Evolutionary conservation across 2,113 vertebrate species (phyloP).

Genomic region (Camelus bactrianus): DNA sequence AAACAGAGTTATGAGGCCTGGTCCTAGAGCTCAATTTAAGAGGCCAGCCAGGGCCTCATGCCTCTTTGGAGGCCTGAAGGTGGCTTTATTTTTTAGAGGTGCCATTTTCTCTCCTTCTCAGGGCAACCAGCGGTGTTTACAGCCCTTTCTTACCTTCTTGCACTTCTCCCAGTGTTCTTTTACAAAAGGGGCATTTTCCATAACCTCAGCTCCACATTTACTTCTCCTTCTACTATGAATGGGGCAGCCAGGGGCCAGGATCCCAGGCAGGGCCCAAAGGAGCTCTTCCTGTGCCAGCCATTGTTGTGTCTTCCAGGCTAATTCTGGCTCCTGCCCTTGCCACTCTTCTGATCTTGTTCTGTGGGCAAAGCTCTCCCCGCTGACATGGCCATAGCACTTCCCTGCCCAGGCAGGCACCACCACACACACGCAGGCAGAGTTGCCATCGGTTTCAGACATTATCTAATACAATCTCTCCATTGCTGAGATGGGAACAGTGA

Average conservation of each 20-base stretch:
- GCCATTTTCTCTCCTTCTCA: neutral
- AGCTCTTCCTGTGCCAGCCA: neutral
- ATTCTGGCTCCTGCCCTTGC: neutral
- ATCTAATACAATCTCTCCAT: neutral
- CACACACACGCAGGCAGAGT: neutral
- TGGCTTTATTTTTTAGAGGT: neutral
- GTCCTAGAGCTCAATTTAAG: neutral
- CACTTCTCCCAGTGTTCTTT: neutral
- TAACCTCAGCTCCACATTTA: neutral
- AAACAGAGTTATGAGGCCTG: neutral
- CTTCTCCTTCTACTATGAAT: constrained; percentile 29
- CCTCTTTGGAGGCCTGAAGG: neutral
- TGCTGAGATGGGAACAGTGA: constrained; percentile 14
- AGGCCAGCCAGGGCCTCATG: neutral
- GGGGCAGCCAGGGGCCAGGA: neutral
- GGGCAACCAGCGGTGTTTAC: neutral
- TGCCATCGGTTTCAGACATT: neutral
- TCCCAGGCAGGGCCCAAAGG: neutral
- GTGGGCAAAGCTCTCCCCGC: neutral
- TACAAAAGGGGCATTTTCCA: constrained; percentile 1
- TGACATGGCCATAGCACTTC: neutral
- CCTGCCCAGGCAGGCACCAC: neutral
- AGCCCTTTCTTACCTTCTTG: neutral
- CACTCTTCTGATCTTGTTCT: constrained; percentile 12
- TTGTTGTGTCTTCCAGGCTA: neutral